These are phyloP conservation scores for Brachycybe producta DNA, from an alignment of 2,888 invertebrate species.

Conservation along the genomic window DNA sequence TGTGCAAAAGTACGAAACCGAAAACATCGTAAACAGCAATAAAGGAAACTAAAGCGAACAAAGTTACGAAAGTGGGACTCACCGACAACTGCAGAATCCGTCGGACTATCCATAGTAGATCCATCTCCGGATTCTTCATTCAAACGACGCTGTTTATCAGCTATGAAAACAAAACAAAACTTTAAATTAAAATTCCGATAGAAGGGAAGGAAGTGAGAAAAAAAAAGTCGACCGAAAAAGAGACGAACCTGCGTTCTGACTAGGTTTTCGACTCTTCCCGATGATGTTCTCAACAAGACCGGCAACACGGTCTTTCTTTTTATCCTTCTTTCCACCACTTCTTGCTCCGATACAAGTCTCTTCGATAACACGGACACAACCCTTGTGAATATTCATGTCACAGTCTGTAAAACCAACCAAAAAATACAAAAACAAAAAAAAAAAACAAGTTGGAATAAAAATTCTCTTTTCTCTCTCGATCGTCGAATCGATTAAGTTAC, in stretches of 20 bases:
- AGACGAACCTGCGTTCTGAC: conserved; percentile 24
- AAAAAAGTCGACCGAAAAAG: conserved; percentile 6
- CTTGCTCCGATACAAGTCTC: conserved; percentile 64
- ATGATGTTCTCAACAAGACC: conserved; percentile 24
- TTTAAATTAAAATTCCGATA: no score
- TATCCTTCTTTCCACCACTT: conserved; percentile 27
- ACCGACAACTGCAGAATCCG: no score
- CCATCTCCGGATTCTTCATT: no score
- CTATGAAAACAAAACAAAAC: conserved; percentile 11
- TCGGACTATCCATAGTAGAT: no score
- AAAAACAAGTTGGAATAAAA: neutral
- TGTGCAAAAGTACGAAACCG: no score
- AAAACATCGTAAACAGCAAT: no score
- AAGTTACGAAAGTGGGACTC: no score
- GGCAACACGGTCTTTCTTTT: conserved; percentile 22
- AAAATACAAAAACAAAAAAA: conserved; percentile 8
- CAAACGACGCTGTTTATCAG: neutral
- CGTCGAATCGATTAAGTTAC: no score
- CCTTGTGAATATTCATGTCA: conserved; percentile 71
- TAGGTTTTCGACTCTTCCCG: conserved; percentile 24
- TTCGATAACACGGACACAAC: conserved; percentile 62
- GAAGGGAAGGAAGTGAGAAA: no score
- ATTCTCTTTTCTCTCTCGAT: neutral
- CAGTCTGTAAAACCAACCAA: conserved; percentile 49
- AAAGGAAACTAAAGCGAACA: no score